A percentile compares a stretch with the other conserved stretches of the same genome.
Conservation (phyloP, 2,888 invertebrate genomes). For the Melinopterus prodromus region DNA sequence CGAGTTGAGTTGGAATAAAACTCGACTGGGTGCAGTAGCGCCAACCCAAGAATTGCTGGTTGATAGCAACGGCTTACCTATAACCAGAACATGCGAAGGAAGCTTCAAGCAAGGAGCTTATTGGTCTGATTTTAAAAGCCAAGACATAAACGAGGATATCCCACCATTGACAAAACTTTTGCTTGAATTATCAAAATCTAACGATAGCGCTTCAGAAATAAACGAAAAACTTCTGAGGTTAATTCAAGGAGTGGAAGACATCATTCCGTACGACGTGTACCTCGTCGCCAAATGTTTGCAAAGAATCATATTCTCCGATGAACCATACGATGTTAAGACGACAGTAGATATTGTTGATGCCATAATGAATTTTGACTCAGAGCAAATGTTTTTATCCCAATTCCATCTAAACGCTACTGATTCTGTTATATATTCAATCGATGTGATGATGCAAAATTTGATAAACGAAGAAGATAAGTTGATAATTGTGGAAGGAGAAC, state of each 20-base stretch:
- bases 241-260: slow-evolving; percentile 6
- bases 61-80: slow-evolving; percentile 26
- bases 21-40: slow-evolving; percentile 19
- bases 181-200: slow-evolving; percentile 14
- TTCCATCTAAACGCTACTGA: slow-evolving; percentile 32
- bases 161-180: slow-evolving; percentile 19
- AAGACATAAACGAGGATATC: neutral
- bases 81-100: slow-evolving; percentile 26
- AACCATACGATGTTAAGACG: neutral
- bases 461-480: neutral
- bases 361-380: slow-evolving; percentile 25
- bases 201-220: neutral
- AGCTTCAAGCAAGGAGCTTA: slow-evolving; percentile 22
- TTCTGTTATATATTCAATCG: slow-evolving; percentile 28
- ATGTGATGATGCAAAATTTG: slow-evolving; percentile 17
- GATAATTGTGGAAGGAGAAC: slow-evolving; percentile 15
- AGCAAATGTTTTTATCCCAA: slow-evolving; percentile 23
- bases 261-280: slow-evolving; percentile 31
- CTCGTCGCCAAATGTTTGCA: slow-evolving; percentile 28
- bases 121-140: slow-evolving; percentile 24
- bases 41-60: slow-evolving; percentile 6
- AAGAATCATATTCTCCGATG: slow-evolving; percentile 21
- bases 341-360: slow-evolving; percentile 23
- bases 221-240: slow-evolving; percentile 14
- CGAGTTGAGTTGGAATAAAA: slow-evolving; percentile 14